A percentile compares a stretch with the other conserved stretches of the same genome.
phyloP scores from a whole-genome alignment of 2,888 invertebrate genomes.

The Drosophila mulleri region DNA sequence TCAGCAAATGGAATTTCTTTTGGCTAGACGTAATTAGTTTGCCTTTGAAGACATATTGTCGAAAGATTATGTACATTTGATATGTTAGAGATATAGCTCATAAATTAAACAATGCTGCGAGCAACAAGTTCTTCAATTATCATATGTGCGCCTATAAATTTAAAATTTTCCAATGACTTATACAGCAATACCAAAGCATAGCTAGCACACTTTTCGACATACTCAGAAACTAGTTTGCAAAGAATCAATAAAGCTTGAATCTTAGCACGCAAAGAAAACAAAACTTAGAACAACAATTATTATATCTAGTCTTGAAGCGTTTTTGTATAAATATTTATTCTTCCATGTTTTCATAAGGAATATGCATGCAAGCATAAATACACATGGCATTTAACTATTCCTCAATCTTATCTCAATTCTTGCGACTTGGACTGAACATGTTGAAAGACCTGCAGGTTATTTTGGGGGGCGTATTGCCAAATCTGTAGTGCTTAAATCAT shows the following conservation, averaged over 20 bases:
- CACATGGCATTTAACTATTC: background rate
- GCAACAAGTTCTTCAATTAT: background rate
- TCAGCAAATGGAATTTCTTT: background rate
- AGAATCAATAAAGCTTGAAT: no score
- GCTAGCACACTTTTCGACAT: no score
- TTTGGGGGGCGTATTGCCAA: constrained; percentile 19
- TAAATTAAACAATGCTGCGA: no score
- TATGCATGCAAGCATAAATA: background rate
- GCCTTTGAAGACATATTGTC: no score
- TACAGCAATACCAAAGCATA: no score
- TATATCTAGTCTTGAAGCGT: background rate
- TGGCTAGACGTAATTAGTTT: background rate
- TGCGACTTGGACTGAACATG: background rate
- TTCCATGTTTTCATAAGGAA: background rate
- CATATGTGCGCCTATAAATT: no score
- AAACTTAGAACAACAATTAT: no score
- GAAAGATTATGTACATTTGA: no score
- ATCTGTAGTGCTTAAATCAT: constrained; percentile 39
- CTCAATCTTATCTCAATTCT: constrained; percentile 13
- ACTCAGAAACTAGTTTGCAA: no score
- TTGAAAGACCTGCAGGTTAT: background rate
- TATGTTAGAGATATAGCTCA: no score
- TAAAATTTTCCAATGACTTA: no score
- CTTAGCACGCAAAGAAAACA: no score
- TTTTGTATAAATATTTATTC: background rate